These are phyloP conservation scores for Tricholauxania praeusta DNA, from an alignment of 2,888 invertebrate species.

Conservation along the genomic window DNA sequence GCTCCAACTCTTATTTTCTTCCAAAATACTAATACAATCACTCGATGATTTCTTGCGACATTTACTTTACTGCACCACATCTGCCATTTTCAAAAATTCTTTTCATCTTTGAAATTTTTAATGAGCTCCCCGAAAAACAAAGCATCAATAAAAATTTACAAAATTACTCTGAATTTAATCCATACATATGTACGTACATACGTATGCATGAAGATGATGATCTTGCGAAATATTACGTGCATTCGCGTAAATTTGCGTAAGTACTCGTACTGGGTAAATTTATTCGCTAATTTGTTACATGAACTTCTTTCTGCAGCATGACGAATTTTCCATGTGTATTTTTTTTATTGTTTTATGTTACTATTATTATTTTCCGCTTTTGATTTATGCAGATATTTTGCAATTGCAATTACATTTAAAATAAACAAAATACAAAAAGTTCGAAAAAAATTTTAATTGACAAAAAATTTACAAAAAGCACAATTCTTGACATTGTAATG, in stretches of 20 bases:
- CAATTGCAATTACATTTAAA: not conserved
- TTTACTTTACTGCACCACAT: too few relatives aligned
- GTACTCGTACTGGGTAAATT: not conserved
- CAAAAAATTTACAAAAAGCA: not conserved
- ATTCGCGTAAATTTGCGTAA: constrained; percentile 22
- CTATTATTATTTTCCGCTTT: not conserved
- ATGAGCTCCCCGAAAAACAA: too few relatives aligned
- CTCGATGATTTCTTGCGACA: too few relatives aligned
- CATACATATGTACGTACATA: too few relatives aligned
- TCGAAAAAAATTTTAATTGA: constrained; percentile 5
- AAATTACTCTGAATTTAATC: too few relatives aligned
- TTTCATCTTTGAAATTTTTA: too few relatives aligned
- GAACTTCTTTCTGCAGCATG: constrained; percentile 17
- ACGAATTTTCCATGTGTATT: not conserved
- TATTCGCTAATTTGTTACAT: constrained; percentile 18
- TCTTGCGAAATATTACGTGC: constrained; percentile 34
- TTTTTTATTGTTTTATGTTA: constrained; percentile 2
- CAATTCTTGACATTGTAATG: constrained; percentile 6
- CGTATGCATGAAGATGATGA: not conserved
- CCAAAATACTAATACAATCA: too few relatives aligned
- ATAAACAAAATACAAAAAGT: not conserved
- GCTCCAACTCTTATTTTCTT: too few relatives aligned
- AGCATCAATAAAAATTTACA: too few relatives aligned
- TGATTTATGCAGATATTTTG: too few relatives aligned
- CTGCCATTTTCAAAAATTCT: too few relatives aligned